A percentile compares a stretch with the other conserved stretches of the same genome.
These are phyloP conservation scores for Globodera rostochiensis DNA, from an alignment of 1,140 invertebrate genomes.

Conservation along the genomic window DNA sequence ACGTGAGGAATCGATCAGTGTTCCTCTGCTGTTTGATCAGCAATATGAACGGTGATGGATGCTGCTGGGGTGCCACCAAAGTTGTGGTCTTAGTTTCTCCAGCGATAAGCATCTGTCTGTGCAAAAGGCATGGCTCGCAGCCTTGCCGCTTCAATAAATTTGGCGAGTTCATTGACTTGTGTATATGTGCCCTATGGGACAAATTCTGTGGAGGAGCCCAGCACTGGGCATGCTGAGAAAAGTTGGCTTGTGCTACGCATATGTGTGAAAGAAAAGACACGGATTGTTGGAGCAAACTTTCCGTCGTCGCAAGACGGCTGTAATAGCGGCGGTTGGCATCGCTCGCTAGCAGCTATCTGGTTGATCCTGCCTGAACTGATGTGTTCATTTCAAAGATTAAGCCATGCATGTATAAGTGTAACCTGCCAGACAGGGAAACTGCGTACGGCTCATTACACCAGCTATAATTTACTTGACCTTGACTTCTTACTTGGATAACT, in stretches of 20 bases:
- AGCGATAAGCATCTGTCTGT: background rate
- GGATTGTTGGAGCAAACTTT: too few relatives aligned
- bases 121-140: background rate
- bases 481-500: too few relatives aligned
- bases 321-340: background rate
- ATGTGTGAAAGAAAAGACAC: too few relatives aligned
- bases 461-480: too few relatives aligned
- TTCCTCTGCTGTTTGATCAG: too few relatives aligned
- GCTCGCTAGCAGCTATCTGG: conserved; percentile 44
- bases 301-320: too few relatives aligned
- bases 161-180: background rate
- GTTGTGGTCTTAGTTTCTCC: background rate
- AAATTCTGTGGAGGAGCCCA: background rate
- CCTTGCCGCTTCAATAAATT: background rate
- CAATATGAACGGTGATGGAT: background rate
- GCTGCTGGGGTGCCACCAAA: background rate
- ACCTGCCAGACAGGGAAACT: too few relatives aligned
- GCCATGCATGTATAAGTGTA: conserved; percentile 72
- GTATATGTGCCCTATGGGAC: background rate
- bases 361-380: conserved; percentile 70
- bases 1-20: too few relatives aligned
- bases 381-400: conserved; percentile 73
- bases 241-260: too few relatives aligned
- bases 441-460: too few relatives aligned
- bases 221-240: background rate